Evolutionary conservation across 2,797 vertebrate species (phyloP), one percentile per base, ranked within the genome.

Genomic region (Alfaro cultratus): DNA sequence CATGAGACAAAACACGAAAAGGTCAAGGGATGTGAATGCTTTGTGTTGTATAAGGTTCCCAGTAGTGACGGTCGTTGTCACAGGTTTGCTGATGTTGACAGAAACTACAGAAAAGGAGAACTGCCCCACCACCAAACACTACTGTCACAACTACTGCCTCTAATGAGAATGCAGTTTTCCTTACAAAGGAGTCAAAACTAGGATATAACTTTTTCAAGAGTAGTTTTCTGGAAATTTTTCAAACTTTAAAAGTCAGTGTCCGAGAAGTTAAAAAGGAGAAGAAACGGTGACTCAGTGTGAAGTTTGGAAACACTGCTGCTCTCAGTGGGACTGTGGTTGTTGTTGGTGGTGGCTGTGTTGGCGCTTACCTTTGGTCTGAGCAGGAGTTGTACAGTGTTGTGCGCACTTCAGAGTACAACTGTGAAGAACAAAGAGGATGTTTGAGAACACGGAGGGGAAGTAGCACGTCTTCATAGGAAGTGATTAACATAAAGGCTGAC

Each of bases 391-490:
- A 60, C 70, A 77, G 13, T 49, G 23, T 1, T n/a, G 39, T 34
- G 26, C 1, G 23, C 77, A 95, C 15, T 84, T 74, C 1, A 0
- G 0, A 2, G 51, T 74, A 85, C 93, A 95, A 80, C 94, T 95
- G 91, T 79, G 79, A 77, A 80, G 76, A 89, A 85, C 57, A 91
- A 73, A 89, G 73, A 88, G 70, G 41, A 89, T 18, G 0, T 91
- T 84, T 87, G 36, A 87, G 45, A 85, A 84, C 67, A 83, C 0
- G 6, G 85, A 45, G 78, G 87, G 91, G 94, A 94, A 94, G 84
- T 76, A 51, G 39, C 68, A 51, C 41, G 49, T 85, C 5, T 74
- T 70, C 68, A 87, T 77, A 87, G 89, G 93, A 95, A 93, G 81
- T 80, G 53, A 84, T 83, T 23, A 62, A 67, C 78, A 80, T 36